These are phyloP conservation scores for Gyrodactylus salaris DNA, from an alignment of 1,140 invertebrate species.

Conservation along the genomic window DNA sequence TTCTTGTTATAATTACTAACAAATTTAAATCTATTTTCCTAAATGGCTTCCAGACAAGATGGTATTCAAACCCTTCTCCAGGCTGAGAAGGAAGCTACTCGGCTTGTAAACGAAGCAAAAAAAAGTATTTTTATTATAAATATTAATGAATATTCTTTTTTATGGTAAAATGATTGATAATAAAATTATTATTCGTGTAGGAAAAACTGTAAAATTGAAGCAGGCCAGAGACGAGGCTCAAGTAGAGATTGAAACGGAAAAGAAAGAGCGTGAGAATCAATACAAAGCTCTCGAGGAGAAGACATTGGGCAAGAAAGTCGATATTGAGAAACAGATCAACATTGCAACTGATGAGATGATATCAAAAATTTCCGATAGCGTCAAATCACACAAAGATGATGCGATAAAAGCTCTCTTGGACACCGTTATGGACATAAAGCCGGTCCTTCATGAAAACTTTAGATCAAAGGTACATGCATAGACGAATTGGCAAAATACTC, in stretches of 20 bases:
- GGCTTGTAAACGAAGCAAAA: neutral
- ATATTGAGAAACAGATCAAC: neutral
- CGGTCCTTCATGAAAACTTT: neutral
- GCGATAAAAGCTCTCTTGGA: neutral
- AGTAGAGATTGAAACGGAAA: neutral
- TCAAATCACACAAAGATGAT: neutral
- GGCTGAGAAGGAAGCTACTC: neutral
- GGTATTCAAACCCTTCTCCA: neutral
- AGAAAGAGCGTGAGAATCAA: neutral
- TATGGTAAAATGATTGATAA: no score
- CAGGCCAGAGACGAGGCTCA: neutral
- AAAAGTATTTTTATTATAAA: no score
- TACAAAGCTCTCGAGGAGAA: neutral
- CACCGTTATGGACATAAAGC: neutral
- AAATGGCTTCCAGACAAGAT: neutral
- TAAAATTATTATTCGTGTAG: no score
- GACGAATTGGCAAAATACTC: no score
- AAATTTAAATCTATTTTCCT: no score
- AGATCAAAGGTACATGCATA: neutral
- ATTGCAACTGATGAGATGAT: neutral
- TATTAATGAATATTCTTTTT: no score
- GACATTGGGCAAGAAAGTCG: neutral
- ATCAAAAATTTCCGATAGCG: neutral
- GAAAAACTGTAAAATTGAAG: neutral
- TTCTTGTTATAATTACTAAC: no score